Base-by-base conservation (phyloP, 2,888 invertebrate genomes). In the Bellardia bayeri region DNA sequence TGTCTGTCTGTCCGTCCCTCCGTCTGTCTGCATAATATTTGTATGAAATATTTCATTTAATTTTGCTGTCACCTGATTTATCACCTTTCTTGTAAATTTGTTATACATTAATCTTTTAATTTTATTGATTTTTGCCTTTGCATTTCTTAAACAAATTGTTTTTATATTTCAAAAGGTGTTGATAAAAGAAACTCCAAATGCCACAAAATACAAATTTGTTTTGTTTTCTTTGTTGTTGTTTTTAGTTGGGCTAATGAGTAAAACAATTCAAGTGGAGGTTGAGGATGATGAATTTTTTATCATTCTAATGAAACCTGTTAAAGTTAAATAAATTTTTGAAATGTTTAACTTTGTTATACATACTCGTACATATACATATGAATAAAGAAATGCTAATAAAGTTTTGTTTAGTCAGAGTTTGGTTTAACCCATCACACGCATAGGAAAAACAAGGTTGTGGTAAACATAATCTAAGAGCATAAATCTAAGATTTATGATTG, bases 41-140 rank as follows among this genome's bases (percentile, higher is more conserved):
- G 66, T 61, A 72, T 82, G 74, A 84, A 93, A 93, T 93, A 93
- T 92, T 93, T 93, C 93, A 93, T 93, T 93, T 93, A 93, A 93
- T 93, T 93, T 93, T 81, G 76, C 91, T 93, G 93, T 93, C 93
- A 92, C 92, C 93, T 93, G 93, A 93, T 93, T 93, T 93, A 93
- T 93, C 92, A 92, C 92, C 92, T 91, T 91, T 91, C 90, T 90
- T 90, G 91, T 91, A 90, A 86, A 89, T 90, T 90, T 90, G 90
- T 90, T 92, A 91, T 91, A 90, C 88, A 89, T 89, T 90, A 90
- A 91, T 90, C 91, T 92, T 91, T 92, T 91, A 91, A 91, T 92
- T 92, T 92, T 88, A 89, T 88, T 88, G 90, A 91, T 91, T 92
- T 90, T 90, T 84, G 82, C 75, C 37, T 87, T 83, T 85, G 68